Base-by-base conservation (phyloP, 37 sponge, comb jelly and placozoan species). In the Oopsacas minuta region DNA sequence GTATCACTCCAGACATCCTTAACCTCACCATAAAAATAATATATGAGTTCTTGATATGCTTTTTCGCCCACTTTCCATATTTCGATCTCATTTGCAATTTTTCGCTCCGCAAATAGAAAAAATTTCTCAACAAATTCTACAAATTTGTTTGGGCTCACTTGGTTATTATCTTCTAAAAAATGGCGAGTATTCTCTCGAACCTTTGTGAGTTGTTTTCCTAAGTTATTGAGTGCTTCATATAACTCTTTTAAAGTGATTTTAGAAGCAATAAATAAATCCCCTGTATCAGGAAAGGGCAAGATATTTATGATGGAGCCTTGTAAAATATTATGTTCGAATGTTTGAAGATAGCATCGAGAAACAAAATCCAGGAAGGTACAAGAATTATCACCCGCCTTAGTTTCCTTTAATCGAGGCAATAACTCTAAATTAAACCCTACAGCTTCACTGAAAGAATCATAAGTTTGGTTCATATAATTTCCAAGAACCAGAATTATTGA, bases 401-500 rank as follows among this genome's bases (percentile, higher is more conserved):
- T 61, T 61, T 61, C 75, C 28, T 61, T 61, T n/a, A 61, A n/a
- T 3, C 75, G 75, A 20, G 75, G 75, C 75, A 61, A 61, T 3
- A 61, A 12, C 28, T 61, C 75, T 3, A 61, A n/a, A 34, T n/a
- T 61, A 61, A 61, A 61, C 28, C 75, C 75, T 20, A n/a, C 30
- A 61, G 75, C 75, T 25, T 61, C 75, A 7, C 28, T 61, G 30
- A 61, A 61, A 32, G 75, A 61, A 61, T 61, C 22, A 61, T 61
- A 61, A 20, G 75, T n/a, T 61, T 61, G 75, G 30, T 61, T 61
- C 75, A 61, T 61, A 61, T 61, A n/a, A 61, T 61, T 61, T 3
- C 75, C 75, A 61, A 61, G 75, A 3, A 61, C 1, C 3, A 61
- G 75, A 20, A 61, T 61, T 25, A 61, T 61, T 10, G 75, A 10